These are phyloP conservation scores for Naja naja DNA, from an alignment of 2,113 vertebrate species.

Conservation along the genomic window DNA sequence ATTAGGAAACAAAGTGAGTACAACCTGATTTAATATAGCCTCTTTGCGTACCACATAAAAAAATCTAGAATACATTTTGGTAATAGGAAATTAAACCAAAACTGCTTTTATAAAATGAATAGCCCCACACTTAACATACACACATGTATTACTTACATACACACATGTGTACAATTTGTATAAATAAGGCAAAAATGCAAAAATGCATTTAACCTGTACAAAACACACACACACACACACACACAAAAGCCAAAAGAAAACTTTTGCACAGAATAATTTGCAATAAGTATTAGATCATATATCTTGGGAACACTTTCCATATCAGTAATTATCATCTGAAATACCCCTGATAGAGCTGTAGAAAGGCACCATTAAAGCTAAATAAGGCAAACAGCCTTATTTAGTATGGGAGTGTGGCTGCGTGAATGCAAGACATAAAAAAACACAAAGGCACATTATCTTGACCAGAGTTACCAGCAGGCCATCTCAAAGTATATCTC, in stretches of 20 bases:
- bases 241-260: conserved; percentile 54
- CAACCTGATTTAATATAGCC: conserved; percentile 19
- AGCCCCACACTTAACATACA: conserved; percentile 8
- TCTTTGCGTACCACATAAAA: conserved; percentile 33
- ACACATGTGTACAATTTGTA: background rate
- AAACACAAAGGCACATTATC: conserved; percentile 20
- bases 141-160: background rate
- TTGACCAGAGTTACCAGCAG: background rate
- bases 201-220: conserved; percentile 36
- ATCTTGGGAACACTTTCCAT: conserved; percentile 45
- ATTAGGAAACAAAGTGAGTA: background rate
- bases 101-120: conserved; percentile 3
- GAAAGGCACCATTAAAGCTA: conserved; percentile 37
- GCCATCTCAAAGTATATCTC: conserved; percentile 15
- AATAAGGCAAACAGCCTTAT: conserved; percentile 30
- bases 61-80: conserved; percentile 14
- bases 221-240: conserved; percentile 12
- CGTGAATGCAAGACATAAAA: background rate
- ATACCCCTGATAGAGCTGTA: conserved; percentile 22
- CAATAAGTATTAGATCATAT: conserved; percentile 44
- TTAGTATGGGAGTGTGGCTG: background rate
- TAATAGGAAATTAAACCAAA: conserved; percentile 24
- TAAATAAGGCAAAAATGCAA: conserved; percentile 40
- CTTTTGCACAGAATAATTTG: conserved; percentile 42
- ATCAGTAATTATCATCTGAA: conserved; percentile 48